Base-by-base conservation (phyloP, 2,888 invertebrate species). In the Brenthis daphne region DNA sequence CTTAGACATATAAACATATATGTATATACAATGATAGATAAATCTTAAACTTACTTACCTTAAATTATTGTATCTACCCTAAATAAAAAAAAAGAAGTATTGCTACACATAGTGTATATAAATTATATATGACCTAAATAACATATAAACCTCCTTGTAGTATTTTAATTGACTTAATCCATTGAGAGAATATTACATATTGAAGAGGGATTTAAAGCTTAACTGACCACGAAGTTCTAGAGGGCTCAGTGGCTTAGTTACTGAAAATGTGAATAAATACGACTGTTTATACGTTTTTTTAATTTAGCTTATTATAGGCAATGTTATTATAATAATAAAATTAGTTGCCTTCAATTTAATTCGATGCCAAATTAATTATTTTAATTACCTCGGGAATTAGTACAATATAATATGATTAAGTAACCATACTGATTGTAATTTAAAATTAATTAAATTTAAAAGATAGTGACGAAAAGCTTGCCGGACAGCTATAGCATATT, bases 111-210 rank as follows among this genome's bases (percentile, higher is more conserved):
- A 29, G 29, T 29, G 29, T 29, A 29, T 29, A 29, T 29, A 29
- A 29, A 29, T 29, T 24, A 24, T 24, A 24, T 53, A 20, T 20
- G 12, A 53, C 11, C 16, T 47, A 47, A 11, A 4, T 12, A 50
- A 29, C 29, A 12, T 60, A 48, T 20, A 58, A 60, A 16, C 29
- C 16, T 5, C 29, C n/a, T 29, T n/a, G 2, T 48, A n/a, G 29
- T 29, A 50, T 60, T 58, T 65, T 58, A 54, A 66, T 58, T 53
- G 37, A 53, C 50, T 66, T 48, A 66, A 66, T 66, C 20, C 29
- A 50, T 50, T 60, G 48, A 24, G 55, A 55, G 57, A 20, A 58
- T 53, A 43, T 43, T 58, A 43, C 51, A 43, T 53, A 54, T 66
- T 66, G 16, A 54, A 60, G 37, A 58, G 58, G 47, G 58, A 48